Evolutionary conservation across 2,888 invertebrate genomes (phyloP).

Genomic region (Biston stratarius): DNA sequence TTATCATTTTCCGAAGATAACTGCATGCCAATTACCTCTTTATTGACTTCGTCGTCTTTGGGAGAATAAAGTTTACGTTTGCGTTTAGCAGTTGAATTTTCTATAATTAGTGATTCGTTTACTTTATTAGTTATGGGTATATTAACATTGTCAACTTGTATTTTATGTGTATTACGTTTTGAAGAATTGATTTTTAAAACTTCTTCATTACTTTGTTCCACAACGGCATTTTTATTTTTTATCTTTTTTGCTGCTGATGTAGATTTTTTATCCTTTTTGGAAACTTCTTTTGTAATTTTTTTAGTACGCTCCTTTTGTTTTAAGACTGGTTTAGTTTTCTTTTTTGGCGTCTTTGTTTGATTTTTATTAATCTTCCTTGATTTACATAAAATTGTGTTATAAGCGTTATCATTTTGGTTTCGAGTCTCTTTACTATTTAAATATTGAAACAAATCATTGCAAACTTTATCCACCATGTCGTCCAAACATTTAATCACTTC

Average conservation of each 20-base stretch:
- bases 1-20: conserved; percentile 43
- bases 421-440: background rate
- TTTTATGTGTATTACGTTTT: background rate
- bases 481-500: conserved; percentile 69
- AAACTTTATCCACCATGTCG: conserved; percentile 67
- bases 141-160: background rate
- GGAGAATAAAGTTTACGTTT: conserved; percentile 78
- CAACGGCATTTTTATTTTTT: background rate
- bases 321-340: background rate
- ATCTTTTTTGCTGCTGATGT: background rate
- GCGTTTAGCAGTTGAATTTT: conserved; percentile 44
- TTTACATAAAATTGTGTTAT: background rate
- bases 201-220: background rate
- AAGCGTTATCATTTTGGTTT: background rate
- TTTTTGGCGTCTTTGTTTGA: background rate
- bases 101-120: background rate
- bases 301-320: background rate
- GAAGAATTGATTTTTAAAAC: background rate
- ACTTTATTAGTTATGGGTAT: background rate
- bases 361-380: background rate
- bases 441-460: conserved; percentile 57
- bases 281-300: background rate
- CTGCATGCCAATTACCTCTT: conserved; percentile 30
- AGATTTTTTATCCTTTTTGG: background rate
- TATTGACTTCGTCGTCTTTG: conserved; percentile 57